Base-by-base conservation (phyloP, 2,113 vertebrate species). In the Thinocorus orbignyianus region DNA sequence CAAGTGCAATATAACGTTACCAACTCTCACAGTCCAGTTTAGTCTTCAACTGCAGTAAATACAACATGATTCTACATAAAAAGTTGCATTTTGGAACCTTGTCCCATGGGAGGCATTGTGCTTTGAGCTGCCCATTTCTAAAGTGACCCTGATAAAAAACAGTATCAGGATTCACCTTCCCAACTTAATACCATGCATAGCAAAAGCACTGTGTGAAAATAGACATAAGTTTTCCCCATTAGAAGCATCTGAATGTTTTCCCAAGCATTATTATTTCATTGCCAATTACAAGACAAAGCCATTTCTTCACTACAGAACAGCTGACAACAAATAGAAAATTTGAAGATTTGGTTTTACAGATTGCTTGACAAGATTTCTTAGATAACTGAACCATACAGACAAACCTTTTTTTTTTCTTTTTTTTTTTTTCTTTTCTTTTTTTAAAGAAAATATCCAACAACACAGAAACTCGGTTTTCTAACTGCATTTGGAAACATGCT, bases 151-250 rank as follows among this genome's bases (percentile, higher is more conserved):
- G 95, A 97, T 95, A 86, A 96, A 84, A 91, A 87, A 33, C 11
- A 93, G 9, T 69, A 90, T 85, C 95, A 94, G 95, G 96, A 96
- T 95, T 97, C 96, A 94, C 93, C 95, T 97, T 96, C 89, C 95
- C 95, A 97, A 97, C 96, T 85, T 94, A 98, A 98, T 95, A 97
- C 93, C 98, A 98, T 98, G 97, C 97, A 98, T 96, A 97, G 97
- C 97, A 97, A 97, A 98, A 98, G 98, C 98, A 97, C 94, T 98
- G 97, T 97, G 96, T 98, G 97, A 97, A 96, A 97, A 97, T 96
- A 81, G 64, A 97, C 97, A 95, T 79, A 97, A 86, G 88, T 97
- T 97, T 96, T 98, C 96, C 92, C 96, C 91, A 94, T 91, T 97
- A 97, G 96, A 98, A 98, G 97, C 97, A 97, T 97, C 96, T 97